Conservation (phyloP, 2,113 vertebrate species). For the Candoia aspera region DNA sequence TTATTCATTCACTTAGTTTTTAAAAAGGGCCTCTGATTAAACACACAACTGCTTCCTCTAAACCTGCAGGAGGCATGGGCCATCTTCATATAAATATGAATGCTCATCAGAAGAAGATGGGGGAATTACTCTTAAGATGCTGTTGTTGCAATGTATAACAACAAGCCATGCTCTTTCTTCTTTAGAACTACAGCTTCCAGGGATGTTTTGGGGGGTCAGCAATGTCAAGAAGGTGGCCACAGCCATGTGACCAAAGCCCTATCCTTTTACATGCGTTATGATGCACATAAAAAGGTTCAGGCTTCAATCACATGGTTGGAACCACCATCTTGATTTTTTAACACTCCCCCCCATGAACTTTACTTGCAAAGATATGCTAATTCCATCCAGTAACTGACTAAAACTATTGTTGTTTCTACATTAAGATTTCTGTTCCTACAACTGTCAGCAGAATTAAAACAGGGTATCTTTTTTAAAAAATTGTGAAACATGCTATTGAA, state of each 20-base stretch:
- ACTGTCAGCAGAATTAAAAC: not conserved
- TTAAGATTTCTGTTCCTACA: not conserved
- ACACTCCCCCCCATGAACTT: not conserved
- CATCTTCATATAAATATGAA: not conserved
- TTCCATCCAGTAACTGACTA: not conserved
- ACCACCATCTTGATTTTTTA: not conserved
- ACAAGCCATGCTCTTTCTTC: too few species aligned
- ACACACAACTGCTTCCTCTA: not conserved
- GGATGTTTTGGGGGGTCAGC: not conserved
- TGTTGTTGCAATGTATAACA: not conserved
- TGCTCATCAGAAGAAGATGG: not conserved
- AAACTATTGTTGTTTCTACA: not conserved
- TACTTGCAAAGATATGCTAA: not conserved
- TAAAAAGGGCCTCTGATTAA: not conserved
- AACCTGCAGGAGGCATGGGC: not conserved
- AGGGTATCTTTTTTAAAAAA: not conserved
- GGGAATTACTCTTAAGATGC: not conserved
- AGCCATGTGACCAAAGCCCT: not conserved
- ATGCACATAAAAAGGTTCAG: not conserved
- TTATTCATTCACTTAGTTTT: not conserved
- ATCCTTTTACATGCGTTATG: not conserved
- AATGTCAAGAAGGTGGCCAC: not conserved
- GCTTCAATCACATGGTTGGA: not conserved
- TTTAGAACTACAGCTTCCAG: not conserved
- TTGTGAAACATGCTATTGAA: not conserved